Base-by-base conservation (phyloP, 2,888 invertebrate species). In the Erebia palarica region DNA sequence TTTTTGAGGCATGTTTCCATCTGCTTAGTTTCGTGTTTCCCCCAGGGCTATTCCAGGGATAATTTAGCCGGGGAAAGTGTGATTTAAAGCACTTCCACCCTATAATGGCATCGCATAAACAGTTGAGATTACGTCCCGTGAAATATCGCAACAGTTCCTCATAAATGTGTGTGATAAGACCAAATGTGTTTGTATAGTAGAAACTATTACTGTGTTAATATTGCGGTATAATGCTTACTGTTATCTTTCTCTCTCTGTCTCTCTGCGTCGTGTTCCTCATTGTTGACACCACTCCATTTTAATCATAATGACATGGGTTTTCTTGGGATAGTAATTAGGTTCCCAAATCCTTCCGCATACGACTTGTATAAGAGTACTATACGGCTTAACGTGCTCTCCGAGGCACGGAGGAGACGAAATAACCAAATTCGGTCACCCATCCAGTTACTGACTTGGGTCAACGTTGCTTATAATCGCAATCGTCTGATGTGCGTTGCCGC, bases 41-140 rank as follows among this genome's bases (percentile, higher is more conserved):
- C 44, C 11, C 11, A 18, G 4, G 21, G 57, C n/a, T n/a, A n/a
- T n/a, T n/a, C n/a, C n/a, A n/a, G n/a, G n/a, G n/a, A n/a, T 16
- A 5, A 21, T 18, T 53, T 13, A 21, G 47, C 11, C 11, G 63
- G 57, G 67, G 13, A 9, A 18, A 47, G 59, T 27, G 55, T 65
- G 70, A 65, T 60, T 65, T 65, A 70, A 47, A 18, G 16, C 44
- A 59, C 66, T 61, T 66, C 57, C 36, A 70, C 70, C 61, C 65
- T 60, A 53, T 57, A 47, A 57, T 57, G 67, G 65, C 63, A 67
- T 67, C 67, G 61, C 66, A 70, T 70, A 70, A 70, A 70, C 66
- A 70, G 70, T 47, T 60, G 44, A 70, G 66, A 70, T 70, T 67
- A 47, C 67, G 59, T 42, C 36, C 44, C 65, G 44, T 70, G 65